phyloP scores from a whole-genome alignment of 1,140 invertebrate genomes.

The Hypothenemus hampei region DNA sequence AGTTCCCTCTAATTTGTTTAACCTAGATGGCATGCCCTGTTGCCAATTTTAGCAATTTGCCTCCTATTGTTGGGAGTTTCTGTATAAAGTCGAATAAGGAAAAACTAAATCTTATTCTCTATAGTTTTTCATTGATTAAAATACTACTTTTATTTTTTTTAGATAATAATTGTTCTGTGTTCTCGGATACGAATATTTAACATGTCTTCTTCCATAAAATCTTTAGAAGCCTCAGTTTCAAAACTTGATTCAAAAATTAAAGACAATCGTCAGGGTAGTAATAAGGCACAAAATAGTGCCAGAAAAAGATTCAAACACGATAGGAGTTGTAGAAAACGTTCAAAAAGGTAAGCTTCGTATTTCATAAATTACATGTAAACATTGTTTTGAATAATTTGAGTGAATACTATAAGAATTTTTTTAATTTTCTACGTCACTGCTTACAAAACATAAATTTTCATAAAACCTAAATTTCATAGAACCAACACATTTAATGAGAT shows the following conservation, averaged over 20 bases:
- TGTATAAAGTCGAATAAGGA: no score
- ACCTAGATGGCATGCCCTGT: no score
- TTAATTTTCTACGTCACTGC: neutral
- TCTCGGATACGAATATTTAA: no score
- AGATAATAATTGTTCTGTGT: no score
- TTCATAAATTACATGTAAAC: neutral
- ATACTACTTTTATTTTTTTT: no score
- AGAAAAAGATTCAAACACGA: constrained; percentile 38
- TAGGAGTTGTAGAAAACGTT: constrained; percentile 47
- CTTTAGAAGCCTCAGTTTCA: constrained; percentile 22
- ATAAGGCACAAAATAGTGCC: constrained; percentile 24
- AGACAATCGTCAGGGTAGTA: constrained; percentile 7
- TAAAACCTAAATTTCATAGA: neutral
- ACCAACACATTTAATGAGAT: neutral
- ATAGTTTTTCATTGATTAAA: no score
- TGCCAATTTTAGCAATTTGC: no score
- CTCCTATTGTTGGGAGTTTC: no score
- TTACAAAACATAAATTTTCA: neutral
- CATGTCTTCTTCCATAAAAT: constrained; percentile 31
- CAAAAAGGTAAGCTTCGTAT: constrained; percentile 42
- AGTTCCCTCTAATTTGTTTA: no score
- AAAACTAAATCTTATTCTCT: no score
- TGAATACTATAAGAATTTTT: neutral
- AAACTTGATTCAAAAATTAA: constrained; percentile 22
- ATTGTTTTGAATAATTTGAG: neutral